Evolutionary conservation across 2,888 invertebrate genomes (phyloP).

Genomic region (Ochropleura plecta): DNA sequence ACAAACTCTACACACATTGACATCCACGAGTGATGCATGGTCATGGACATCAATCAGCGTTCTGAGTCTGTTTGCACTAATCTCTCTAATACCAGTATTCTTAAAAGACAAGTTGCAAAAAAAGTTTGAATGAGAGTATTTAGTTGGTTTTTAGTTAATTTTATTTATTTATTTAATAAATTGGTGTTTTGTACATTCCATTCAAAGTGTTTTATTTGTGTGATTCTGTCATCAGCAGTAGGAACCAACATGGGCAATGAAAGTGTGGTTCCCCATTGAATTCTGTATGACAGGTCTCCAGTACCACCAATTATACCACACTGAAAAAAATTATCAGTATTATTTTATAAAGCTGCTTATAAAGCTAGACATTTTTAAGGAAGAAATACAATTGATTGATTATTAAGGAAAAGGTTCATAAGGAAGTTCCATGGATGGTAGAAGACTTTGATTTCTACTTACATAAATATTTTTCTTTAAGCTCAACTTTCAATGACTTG

Average conservation of each 20-base stretch:
- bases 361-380: background rate
- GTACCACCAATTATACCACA: conserved; percentile 96
- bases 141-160: conserved; percentile 79
- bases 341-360: no score
- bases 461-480: conserved; percentile 94
- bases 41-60: conserved; percentile 96
- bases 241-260: conserved; percentile 93
- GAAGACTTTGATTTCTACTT: conserved; percentile 79
- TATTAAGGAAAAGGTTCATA: background rate
- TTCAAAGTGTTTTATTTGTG: conserved; percentile 59
- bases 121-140: conserved; percentile 92
- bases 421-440: background rate
- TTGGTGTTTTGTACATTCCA: conserved; percentile 84
- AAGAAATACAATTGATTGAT: background rate
- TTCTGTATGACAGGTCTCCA: conserved; percentile 93
- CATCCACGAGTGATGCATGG: conserved; percentile 96
- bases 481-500: conserved; percentile 92
- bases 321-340: conserved; percentile 87
- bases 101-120: conserved; percentile 95
- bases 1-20: conserved; percentile 97
- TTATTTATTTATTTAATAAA: conserved; percentile 78
- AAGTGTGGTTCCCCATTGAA: conserved; percentile 90
- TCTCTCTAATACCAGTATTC: conserved; percentile 97
- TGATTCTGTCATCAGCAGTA: conserved; percentile 90
- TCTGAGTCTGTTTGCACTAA: conserved; percentile 94